Evolutionary conservation across 2,797 vertebrate species (phyloP).

Genomic region (Oceanodroma leucorhoa): DNA sequence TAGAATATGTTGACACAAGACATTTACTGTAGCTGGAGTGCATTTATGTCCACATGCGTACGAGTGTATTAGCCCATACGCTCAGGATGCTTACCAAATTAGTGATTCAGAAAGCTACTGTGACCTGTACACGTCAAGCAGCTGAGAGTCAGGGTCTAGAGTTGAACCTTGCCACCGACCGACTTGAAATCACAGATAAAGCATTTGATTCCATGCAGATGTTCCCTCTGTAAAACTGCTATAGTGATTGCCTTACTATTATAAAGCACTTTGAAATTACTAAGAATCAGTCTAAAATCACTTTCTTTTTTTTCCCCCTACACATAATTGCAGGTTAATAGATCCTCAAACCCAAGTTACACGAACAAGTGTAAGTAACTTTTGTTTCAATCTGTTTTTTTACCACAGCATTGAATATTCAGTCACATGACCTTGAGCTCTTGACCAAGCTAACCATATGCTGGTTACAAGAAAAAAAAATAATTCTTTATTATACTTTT

Average conservation of each 20-base stretch:
- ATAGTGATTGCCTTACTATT: neutral
- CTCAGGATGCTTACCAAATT: neutral
- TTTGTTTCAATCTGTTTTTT: neutral
- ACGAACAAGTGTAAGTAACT: slow-evolving; percentile 88
- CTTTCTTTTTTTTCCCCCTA: neutral
- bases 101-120: neutral
- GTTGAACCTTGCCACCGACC: fast-evolving
- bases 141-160: neutral
- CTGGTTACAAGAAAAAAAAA: neutral
- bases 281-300: neutral
- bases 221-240: neutral
- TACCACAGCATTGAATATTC: neutral
- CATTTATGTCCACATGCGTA: fast-evolving
- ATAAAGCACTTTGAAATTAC: neutral
- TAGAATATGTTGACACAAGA: neutral
- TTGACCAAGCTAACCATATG: neutral
- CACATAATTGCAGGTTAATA: slow-evolving; percentile 84
- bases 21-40: neutral
- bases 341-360: slow-evolving; percentile 98
- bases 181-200: neutral
- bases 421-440: neutral
- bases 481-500: neutral
- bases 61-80: fast-evolving
- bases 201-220: neutral
- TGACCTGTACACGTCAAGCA: fast-evolving